Base-by-base conservation (phyloP, 2,113 vertebrate species). In the Marmota monax region DNA sequence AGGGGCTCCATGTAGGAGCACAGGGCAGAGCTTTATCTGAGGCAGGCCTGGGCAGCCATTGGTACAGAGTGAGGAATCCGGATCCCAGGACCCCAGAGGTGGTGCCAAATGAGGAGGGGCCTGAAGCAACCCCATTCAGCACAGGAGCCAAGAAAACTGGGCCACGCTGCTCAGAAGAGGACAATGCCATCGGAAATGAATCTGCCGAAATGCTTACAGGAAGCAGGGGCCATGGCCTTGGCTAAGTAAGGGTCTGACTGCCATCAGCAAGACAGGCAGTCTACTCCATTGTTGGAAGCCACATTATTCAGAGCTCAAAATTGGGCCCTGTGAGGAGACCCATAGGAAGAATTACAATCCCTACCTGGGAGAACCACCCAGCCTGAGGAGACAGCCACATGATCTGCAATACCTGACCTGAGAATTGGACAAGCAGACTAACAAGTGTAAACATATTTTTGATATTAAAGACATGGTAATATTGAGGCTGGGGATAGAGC, bases 61-160 rank as follows among this genome's bases (percentile, higher is more conserved):
- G 14, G 20, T 61, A 0, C 12, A 0, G 32, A 22, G 22, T n/a
- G 1, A 39, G 11, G 25, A 51, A 32, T 27, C 8, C 0, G 16
- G n/a, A 84, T 74, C 92, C 72, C 73, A 70, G 48, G 51, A 51
- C 8, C 73, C 63, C 72, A 85, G 73, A 56, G 32, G 1, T 0
- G 11, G 4, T 42, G n/a, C 42, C 39, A 78, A 34, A 58, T 14
- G 20, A 82, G 34, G 88, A 90, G 48, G 18, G 32, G 17, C 87
- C 83, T 34, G 72, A 84, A 78, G 48, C 63, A 93, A 67, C 17
- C 20, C 4, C 27, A 34, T 25, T 3, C 7, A 51, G 32, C 23
- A 56, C 23, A 86, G 95, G 16, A 20, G n/a, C 39, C 29, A 7
- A 37, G 67, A 83, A 42, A 88, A 65, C n/a, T 20, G n/a, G 42